phyloP scores from a whole-genome alignment of 1,140 invertebrate genomes.

The Drosophila ficusphila region DNA sequence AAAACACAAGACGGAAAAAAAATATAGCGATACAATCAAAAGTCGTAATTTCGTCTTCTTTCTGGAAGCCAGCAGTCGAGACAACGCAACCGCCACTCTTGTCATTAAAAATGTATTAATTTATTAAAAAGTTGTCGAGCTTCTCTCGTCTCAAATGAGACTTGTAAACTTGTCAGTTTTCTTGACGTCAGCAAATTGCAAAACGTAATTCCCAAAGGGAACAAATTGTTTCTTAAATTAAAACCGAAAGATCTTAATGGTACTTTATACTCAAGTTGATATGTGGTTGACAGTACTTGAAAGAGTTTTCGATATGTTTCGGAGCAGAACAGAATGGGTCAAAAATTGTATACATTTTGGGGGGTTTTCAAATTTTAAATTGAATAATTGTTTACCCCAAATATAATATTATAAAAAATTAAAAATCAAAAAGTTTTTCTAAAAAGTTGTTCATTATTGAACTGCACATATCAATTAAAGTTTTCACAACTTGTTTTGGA shows the following conservation, averaged over 20 bases:
- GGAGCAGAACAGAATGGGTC: not conserved
- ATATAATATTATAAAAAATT: too few species aligned
- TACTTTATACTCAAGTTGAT: constrained; percentile 30
- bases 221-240: constrained; percentile 42
- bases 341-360: not conserved
- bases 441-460: too few species aligned
- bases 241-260: constrained; percentile 30
- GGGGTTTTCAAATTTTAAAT: not conserved
- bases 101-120: constrained; percentile 77
- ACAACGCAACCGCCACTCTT: constrained; percentile 34
- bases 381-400: not conserved
- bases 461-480: too few species aligned
- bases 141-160: constrained; percentile 31
- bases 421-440: too few species aligned
- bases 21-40: constrained; percentile 32
- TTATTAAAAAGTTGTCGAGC: constrained; percentile 47
- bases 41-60: constrained; percentile 8
- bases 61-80: constrained; percentile 23
- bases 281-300: constrained; percentile 28
- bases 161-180: constrained; percentile 51
- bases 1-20: constrained; percentile 23
- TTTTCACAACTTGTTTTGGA: too few species aligned
- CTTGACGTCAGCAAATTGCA: constrained; percentile 57
- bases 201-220: constrained; percentile 38
- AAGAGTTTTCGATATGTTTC: not conserved